Conservation (phyloP, 1,140 invertebrate genomes). For the Sminthurinus signatus region DNA sequence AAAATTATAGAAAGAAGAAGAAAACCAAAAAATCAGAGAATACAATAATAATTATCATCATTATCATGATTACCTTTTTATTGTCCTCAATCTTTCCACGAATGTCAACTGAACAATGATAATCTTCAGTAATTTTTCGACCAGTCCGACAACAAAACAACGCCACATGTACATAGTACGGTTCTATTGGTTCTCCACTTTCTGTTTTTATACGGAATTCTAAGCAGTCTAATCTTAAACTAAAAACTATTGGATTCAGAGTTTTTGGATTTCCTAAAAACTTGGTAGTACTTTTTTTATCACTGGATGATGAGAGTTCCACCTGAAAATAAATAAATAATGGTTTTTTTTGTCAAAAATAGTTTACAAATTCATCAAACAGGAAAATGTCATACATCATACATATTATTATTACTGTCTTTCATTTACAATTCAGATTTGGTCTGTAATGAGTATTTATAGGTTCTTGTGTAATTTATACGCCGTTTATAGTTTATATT, state of each 20-base stretch:
- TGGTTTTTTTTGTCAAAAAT: no score
- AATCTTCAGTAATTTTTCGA: conserved; percentile 85
- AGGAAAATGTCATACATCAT: no score
- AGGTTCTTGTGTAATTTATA: no score
- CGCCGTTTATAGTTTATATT: no score
- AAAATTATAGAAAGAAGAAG: no score
- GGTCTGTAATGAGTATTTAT: no score
- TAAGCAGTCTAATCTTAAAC: conserved; percentile 24
- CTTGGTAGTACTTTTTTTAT: conserved; percentile 20
- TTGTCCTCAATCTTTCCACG: conserved; percentile 25
- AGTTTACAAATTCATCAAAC: no score
- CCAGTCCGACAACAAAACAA: conserved; percentile 79
- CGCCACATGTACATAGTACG: conserved; percentile 78
- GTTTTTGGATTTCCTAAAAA: neutral
- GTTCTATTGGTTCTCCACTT: conserved; percentile 60
- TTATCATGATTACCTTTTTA: conserved; percentile 19
- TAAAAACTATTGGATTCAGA: conserved; percentile 13
- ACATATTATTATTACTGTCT: no score
- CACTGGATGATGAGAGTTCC: conserved; percentile 16
- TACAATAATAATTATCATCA: neutral
- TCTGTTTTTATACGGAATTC: conserved; percentile 39
- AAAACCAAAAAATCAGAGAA: no score
- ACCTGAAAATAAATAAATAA: conserved; percentile 12
- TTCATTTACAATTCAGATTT: no score
- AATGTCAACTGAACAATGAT: conserved; percentile 55